A percentile compares a stretch with the other conserved stretches of the same genome.
Conservation (phyloP, 2,888 invertebrate genomes). For the Willowsia nigromaculata region DNA sequence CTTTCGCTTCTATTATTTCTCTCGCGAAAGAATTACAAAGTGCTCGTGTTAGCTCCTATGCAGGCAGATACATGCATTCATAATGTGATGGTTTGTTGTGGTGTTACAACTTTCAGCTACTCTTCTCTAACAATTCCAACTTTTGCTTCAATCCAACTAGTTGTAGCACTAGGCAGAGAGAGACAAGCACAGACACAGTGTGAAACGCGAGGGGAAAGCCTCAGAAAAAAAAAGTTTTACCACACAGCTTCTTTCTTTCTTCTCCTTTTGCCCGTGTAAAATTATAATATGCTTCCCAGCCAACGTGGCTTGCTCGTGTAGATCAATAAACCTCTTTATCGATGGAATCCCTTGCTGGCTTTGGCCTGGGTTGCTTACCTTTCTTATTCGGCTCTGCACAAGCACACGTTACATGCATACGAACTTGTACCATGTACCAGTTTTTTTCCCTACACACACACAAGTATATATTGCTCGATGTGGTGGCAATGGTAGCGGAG, state of each 20-base stretch:
- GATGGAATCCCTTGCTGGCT: conserved; percentile 64
- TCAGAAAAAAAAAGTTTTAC: not conserved
- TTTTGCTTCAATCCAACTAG: not conserved
- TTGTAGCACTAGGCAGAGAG: not conserved
- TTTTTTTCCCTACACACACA: not conserved
- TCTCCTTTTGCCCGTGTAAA: conserved; percentile 45
- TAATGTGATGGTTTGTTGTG: not conserved
- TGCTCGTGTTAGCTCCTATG: not conserved
- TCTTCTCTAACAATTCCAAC: not conserved
- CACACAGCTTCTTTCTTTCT: conserved; percentile 52
- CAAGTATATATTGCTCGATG: not conserved
- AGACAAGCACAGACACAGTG: not conserved
- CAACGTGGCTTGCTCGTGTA: conserved; percentile 65
- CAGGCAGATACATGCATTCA: not conserved
- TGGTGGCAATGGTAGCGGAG: not conserved
- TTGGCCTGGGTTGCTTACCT: conserved; percentile 59
- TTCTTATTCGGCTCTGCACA: not conserved
- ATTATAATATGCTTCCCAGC: conserved; percentile 51
- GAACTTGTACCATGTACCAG: conserved; percentile 39
- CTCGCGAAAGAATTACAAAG: too few relatives aligned
- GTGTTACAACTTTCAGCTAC: not conserved
- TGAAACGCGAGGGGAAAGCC: conserved; percentile 24
- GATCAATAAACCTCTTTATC: conserved; percentile 71
- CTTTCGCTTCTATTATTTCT: not conserved
- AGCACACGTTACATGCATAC: not conserved